Evolutionary conservation across 2,113 vertebrate species (phyloP).

Genomic region (Chlamydotis undulata): DNA sequence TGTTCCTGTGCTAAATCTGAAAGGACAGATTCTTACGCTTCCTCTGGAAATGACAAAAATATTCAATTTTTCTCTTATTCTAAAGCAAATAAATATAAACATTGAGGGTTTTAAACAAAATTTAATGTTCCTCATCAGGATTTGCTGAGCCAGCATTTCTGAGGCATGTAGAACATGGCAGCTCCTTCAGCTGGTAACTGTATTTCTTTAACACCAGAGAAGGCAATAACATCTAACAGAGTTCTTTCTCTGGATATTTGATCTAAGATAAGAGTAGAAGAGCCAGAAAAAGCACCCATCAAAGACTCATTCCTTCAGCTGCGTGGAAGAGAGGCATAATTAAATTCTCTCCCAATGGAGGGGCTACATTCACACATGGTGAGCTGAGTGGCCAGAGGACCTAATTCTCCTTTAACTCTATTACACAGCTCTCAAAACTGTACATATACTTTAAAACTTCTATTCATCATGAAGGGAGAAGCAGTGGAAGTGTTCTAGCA

Average conservation of each 20-base stretch:
- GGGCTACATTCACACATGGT: accelerated
- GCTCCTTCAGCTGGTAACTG: background rate
- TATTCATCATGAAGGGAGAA: background rate
- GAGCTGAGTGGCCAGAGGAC: background rate
- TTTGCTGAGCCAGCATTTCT: background rate
- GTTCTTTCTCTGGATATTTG: background rate
- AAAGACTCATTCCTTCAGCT: background rate
- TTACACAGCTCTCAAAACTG: background rate
- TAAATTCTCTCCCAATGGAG: background rate
- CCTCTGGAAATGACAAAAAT: background rate
- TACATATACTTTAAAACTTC: background rate
- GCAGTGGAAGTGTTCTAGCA: background rate
- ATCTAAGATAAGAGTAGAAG: background rate
- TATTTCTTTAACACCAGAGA: background rate
- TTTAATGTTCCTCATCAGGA: background rate
- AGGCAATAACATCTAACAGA: background rate
- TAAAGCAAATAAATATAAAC: background rate
- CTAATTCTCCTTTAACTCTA: background rate
- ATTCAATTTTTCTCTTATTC: background rate
- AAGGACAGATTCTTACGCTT: background rate
- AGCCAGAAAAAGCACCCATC: background rate
- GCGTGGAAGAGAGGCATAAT: background rate
- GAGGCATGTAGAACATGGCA: background rate
- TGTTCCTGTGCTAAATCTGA: background rate
- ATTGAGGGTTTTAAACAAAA: background rate